Evolutionary conservation across 2,797 vertebrate species (phyloP).

Genomic region (Falco berigora): DNA sequence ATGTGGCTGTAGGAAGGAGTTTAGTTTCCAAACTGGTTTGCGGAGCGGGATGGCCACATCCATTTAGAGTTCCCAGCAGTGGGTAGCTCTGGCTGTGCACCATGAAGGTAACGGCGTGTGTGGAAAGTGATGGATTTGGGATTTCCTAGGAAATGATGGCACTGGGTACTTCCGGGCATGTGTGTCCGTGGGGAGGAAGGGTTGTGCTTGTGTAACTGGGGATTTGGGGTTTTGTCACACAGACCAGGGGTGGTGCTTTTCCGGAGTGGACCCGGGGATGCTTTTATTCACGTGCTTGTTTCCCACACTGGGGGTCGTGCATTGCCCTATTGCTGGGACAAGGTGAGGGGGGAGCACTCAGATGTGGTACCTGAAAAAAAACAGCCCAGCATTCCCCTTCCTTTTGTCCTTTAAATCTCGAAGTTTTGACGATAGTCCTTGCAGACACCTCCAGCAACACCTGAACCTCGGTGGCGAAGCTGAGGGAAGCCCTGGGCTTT

Average conservation of each 20-base stretch:
- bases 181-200: not conserved
- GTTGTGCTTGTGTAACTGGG: accelerated
- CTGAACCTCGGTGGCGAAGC: accelerated
- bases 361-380: not conserved
- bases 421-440: not conserved
- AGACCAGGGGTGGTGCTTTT: not conserved
- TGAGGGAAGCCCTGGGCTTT: not conserved
- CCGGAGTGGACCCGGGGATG: not conserved
- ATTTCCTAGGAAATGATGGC: accelerated
- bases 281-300: not conserved
- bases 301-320: accelerated
- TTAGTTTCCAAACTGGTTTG: not conserved
- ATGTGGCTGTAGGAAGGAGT: not conserved
- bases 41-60: accelerated
- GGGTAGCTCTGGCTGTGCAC: not conserved
- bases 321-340: not conserved
- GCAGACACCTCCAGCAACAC: not conserved
- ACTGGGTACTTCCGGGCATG: not conserved
- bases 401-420: not conserved
- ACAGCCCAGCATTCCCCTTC: not conserved
- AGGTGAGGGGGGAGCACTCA: accelerated
- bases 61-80: accelerated
- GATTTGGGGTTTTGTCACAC: not conserved
- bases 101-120: accelerated
- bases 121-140: not conserved